Conservation (phyloP, 2,113 vertebrate genomes). For the Geococcyx californianus region DNA sequence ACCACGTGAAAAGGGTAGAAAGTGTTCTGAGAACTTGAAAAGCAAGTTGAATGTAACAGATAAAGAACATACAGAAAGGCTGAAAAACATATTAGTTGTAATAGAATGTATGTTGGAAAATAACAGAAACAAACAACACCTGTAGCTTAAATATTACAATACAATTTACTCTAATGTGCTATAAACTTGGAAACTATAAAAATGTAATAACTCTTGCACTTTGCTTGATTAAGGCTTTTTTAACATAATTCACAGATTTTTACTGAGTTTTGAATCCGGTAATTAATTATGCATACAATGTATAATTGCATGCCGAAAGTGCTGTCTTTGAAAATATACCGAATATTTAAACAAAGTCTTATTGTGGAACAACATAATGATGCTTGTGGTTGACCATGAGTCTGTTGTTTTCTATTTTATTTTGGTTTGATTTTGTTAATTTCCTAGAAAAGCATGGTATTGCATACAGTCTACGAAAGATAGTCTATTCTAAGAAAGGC, state of each 20-base stretch:
- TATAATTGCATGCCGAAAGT: not conserved
- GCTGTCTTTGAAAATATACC: not conserved
- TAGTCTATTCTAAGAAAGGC: not conserved
- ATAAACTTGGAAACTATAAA: not conserved
- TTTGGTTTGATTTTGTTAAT: not conserved
- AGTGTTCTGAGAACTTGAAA: not conserved
- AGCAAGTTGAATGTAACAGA: not conserved
- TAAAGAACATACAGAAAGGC: not conserved
- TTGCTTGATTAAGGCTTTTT: not conserved
- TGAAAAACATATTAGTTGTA: not conserved
- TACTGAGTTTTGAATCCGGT: not conserved
- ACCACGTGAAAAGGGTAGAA: not conserved
- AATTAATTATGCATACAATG: not conserved
- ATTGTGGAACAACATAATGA: not conserved
- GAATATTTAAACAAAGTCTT: not conserved
- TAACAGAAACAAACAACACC: not conserved
- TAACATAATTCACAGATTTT: not conserved
- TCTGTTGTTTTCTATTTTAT: not conserved
- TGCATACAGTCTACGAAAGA: not conserved
- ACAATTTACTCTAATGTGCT: not conserved
- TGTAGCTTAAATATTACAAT: not conserved
- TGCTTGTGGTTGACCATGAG: not conserved
- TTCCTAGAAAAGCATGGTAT: not conserved
- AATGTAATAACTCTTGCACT: not conserved
- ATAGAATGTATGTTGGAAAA: not conserved